Base-by-base conservation (phyloP, 2,888 invertebrate species). In the Drosophila tripunctata region DNA sequence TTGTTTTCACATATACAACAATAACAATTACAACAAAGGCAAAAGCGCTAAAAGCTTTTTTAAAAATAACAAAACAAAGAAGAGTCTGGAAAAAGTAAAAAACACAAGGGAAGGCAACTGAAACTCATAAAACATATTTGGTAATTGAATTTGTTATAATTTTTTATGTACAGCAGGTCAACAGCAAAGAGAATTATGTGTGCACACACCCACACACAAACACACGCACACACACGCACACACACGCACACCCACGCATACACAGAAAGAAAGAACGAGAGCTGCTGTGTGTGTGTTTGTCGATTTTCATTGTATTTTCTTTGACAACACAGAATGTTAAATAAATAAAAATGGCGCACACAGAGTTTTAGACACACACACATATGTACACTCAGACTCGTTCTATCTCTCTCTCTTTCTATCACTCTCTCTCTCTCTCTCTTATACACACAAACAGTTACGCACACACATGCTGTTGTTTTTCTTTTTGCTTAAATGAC, bases 101-200 rank as follows among this genome's bases (percentile, higher is more conserved):
- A 14, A 52, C 31, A 19, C 21, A 10, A 12, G 24, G 47, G 35
- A 14, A 12, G 35, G 41, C 41, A 51, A 21, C 43, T 27, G 43
- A 67, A 73, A 41, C 43, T 55, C 61, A 54, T 63, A 67, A 79
- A 78, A 85, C 72, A 82, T 82, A 78, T 80, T 80, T 82, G 68
- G 72, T 85, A 85, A 80, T 80, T 85, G 79, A 80, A 80, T 80
- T 82, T 85, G 72, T 68, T 75, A 78, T 82, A 85, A 81, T 74
- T 78, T 84, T 78, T 74, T 77, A 48, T 80, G 65, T 63, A 58
- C 62, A 54, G 56, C 74, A 73, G 78, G 78, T 78, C 81, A 84
- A 56, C 50, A 62, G 15, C 51, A 71, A 40, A 68, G 27, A 58
- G 63, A 67, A 67, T 62, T 52, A 74, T 73, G 31, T 61, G 47